Conservation (phyloP, 2,797 vertebrate species). For the Anguilla anguilla region DNA sequence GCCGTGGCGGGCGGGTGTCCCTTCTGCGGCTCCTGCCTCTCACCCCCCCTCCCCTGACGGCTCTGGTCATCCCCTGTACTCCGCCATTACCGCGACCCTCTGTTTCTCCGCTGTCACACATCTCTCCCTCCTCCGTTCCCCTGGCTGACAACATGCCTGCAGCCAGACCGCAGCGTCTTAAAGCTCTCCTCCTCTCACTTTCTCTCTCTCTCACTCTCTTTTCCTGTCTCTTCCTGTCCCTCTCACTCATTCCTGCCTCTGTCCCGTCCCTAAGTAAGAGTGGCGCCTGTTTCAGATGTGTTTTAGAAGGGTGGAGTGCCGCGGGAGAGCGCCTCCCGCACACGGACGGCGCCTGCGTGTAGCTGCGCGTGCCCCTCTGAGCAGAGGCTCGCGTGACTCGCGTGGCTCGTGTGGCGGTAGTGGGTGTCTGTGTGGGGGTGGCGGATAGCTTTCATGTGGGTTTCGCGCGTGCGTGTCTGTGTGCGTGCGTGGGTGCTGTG, state of each 20-base stretch:
- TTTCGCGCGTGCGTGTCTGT: neutral
- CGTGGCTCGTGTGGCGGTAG: neutral
- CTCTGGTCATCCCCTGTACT: neutral
- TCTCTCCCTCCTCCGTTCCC: neutral
- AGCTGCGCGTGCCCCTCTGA: neutral
- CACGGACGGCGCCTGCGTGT: neutral
- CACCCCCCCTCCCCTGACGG: neutral
- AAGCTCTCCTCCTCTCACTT: neutral
- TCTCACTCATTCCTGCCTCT: neutral
- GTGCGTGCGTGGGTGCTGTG: neutral
- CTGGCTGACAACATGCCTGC: neutral
- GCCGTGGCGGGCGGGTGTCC: neutral
- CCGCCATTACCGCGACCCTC: neutral
- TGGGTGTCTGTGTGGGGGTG: neutral
- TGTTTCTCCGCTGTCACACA: neutral
- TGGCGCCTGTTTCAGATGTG: neutral
- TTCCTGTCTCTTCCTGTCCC: neutral
- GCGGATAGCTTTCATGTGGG: neutral
- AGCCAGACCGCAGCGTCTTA: neutral
- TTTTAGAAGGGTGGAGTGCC: constrained; percentile 3
- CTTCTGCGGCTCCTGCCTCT: neutral
- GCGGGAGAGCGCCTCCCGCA: constrained; percentile 1
- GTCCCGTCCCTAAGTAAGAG: neutral
- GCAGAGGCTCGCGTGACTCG: neutral
- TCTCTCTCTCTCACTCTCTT: neutral